These are phyloP conservation scores for Simalia tracyae DNA, from an alignment of 2,797 vertebrate species.

Conservation along the genomic window DNA sequence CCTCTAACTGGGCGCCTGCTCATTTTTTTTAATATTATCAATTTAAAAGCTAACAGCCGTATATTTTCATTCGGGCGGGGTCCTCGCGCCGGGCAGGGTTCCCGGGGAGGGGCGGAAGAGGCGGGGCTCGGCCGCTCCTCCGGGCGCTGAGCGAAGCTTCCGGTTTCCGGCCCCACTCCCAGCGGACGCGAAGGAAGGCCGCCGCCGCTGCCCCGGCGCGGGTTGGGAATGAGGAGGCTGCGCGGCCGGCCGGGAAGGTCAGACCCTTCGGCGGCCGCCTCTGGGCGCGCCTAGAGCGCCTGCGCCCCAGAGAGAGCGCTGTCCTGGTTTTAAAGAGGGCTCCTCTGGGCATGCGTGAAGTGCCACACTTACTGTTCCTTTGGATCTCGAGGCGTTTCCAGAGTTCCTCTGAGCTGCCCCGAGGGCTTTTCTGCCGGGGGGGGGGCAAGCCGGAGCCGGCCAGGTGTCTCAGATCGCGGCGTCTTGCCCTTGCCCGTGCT, in stretches of 20 bases:
- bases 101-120: not conserved
- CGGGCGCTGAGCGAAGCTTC: not conserved
- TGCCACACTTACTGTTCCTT: not conserved
- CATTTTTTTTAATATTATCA: too few species aligned
- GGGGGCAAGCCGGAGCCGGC: not conserved
- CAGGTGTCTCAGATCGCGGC: too few species aligned
- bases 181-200: slow-evolving; percentile 19
- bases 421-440: too few species aligned
- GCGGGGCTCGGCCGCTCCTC: not conserved
- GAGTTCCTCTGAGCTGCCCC: not conserved
- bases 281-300: not conserved
- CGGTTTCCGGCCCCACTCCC: not conserved
- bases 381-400: not conserved
- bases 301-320: not conserved
- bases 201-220: slow-evolving; percentile 68
- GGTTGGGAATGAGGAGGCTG: slow-evolving; percentile 68
- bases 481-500: too few species aligned
- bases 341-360: not conserved
- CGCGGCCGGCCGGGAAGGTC: not conserved
- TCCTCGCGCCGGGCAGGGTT: not conserved
- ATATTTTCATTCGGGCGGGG: not conserved
- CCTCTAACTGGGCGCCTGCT: rapidly evolving
- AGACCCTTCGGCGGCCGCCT: not conserved
- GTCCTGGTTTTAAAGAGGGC: not conserved
- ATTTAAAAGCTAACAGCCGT: not conserved